These are phyloP conservation scores for Rhagoletis pomonella DNA, from an alignment of 1,140 invertebrate genomes.

Conservation along the genomic window DNA sequence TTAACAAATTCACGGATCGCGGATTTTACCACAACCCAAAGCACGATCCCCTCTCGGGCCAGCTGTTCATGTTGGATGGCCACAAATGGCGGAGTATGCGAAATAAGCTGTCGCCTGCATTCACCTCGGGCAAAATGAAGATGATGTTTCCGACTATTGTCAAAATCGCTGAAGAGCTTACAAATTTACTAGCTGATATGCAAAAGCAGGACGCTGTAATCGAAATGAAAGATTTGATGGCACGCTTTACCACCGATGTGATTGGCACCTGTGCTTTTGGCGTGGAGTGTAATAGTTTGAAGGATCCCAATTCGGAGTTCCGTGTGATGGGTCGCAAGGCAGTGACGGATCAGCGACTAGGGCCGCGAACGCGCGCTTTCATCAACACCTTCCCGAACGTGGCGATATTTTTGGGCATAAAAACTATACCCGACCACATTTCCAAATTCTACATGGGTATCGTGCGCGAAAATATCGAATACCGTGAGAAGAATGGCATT, in stretches of 20 bases:
- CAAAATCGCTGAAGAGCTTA: conserved; percentile 29
- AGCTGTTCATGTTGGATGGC: conserved; percentile 75
- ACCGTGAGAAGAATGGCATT: conserved; percentile 75
- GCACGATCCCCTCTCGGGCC: conserved; percentile 74
- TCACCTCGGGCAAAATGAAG: conserved; percentile 78
- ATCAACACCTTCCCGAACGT: conserved; percentile 64
- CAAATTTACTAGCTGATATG: conserved; percentile 48
- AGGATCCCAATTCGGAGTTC: conserved; percentile 77
- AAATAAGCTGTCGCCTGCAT: conserved; percentile 78
- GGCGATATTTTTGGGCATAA: conserved; percentile 60
- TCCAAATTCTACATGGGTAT: conserved; percentile 75
- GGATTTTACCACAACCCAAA: conserved; percentile 74
- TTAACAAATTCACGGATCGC: conserved; percentile 75
- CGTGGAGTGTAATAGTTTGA: conserved; percentile 77
- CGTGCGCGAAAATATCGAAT: conserved; percentile 75
- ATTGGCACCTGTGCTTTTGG: conserved; percentile 81
- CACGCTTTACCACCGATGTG: conserved; percentile 70
- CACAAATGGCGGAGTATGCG: conserved; percentile 77
- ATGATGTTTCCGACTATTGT: conserved; percentile 72
- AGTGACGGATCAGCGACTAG: conserved; percentile 58
- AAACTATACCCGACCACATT: conserved; percentile 73
- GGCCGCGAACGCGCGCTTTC: conserved; percentile 53
- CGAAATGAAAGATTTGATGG: conserved; percentile 68
- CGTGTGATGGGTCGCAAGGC: conserved; percentile 66
- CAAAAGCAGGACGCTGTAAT: conserved; percentile 54